A percentile compares a stretch with the other conserved stretches of the same genome.
Evolutionary conservation across 2,113 vertebrate genomes (phyloP).

Genomic region (human (Homo sapiens)): DNA sequence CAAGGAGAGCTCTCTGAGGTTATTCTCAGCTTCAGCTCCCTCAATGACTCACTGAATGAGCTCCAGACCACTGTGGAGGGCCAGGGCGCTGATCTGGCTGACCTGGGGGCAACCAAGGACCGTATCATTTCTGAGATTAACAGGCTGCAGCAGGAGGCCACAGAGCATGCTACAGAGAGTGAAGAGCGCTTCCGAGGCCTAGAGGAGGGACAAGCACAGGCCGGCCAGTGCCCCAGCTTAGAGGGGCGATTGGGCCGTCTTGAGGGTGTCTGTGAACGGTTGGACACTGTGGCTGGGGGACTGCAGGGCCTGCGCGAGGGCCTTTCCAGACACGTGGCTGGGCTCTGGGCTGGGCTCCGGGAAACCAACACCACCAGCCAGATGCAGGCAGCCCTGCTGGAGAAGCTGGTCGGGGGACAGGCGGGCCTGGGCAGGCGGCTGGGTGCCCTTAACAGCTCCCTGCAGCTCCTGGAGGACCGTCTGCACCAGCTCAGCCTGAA

Average conservation of each 20-base stretch:
- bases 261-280: conserved; percentile 89
- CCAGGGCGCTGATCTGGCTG: conserved; percentile 85
- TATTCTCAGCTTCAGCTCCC: conserved; percentile 85
- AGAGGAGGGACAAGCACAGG: conserved; percentile 84
- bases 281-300: conserved; percentile 87
- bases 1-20: conserved; percentile 88
- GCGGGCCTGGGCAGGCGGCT: conserved; percentile 84
- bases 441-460: conserved; percentile 87
- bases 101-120: conserved; percentile 86
- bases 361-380: conserved; percentile 88
- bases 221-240: conserved; percentile 81
- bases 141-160: conserved; percentile 86
- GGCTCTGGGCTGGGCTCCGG: conserved; percentile 90
- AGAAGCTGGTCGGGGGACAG: conserved; percentile 87
- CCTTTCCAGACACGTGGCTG: conserved; percentile 90
- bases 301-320: conserved; percentile 89
- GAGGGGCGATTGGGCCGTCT: conserved; percentile 88
- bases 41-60: conserved; percentile 89
- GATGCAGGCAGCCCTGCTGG: conserved; percentile 84
- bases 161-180: conserved; percentile 83
- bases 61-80: conserved; percentile 88
- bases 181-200: conserved; percentile 84
- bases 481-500: conserved; percentile 84
- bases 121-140: conserved; percentile 89
- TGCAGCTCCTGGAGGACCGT: conserved; percentile 84